Conservation (phyloP, 2,888 invertebrate species). For the Dorcus hopei region DNA sequence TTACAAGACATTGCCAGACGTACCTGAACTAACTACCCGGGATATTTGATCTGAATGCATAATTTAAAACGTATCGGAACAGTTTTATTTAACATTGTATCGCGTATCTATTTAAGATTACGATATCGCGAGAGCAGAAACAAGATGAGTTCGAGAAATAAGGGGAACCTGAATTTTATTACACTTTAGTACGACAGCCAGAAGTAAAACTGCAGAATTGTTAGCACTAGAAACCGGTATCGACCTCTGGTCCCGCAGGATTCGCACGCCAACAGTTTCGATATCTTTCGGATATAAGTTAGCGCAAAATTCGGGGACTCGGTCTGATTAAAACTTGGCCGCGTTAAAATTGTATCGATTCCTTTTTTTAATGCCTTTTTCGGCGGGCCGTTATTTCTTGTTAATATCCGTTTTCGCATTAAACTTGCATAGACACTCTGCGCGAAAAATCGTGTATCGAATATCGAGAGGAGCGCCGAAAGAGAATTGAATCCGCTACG, state of each 20-base stretch:
- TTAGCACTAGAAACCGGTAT: slow-evolving; percentile 50
- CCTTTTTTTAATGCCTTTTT: not conserved
- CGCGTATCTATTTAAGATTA: not conserved
- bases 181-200: slow-evolving; percentile 50
- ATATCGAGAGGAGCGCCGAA: slow-evolving; percentile 29
- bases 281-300: slow-evolving; percentile 46
- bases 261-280: slow-evolving; percentile 48
- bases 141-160: slow-evolving; percentile 21
- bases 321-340: slow-evolving; percentile 27
- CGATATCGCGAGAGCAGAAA: not conserved
- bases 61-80: not conserved
- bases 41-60: not conserved
- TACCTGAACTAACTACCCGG: not conserved
- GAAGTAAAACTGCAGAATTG: slow-evolving; percentile 52
- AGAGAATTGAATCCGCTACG: slow-evolving; percentile 22
- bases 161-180: slow-evolving; percentile 47
- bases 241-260: slow-evolving; percentile 45
- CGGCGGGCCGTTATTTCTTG: not conserved
- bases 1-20: slow-evolving; percentile 20
- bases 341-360: not conserved
- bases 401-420: not conserved
- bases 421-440: not conserved
- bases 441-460: slow-evolving; percentile 30
- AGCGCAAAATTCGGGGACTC: slow-evolving; percentile 29
- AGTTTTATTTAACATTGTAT: not conserved